Conservation (phyloP, 2,888 invertebrate species). For the Netelia fuscicornis region DNA sequence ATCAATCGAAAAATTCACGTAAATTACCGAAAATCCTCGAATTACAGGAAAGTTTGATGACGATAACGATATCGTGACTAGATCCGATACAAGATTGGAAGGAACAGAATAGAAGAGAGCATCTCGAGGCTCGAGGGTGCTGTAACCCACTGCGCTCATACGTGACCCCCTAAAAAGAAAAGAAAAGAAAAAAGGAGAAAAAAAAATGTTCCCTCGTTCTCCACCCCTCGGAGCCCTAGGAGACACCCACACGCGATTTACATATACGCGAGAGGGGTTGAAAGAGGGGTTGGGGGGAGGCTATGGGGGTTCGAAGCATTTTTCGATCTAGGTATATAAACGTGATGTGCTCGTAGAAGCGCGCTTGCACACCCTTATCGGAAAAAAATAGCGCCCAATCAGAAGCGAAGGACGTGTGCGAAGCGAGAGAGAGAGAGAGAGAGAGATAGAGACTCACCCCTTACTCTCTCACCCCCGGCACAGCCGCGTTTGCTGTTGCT, state of each 20-base stretch:
- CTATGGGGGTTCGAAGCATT: neutral
- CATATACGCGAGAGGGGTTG: constrained; percentile 12
- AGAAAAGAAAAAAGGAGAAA: constrained; percentile 18
- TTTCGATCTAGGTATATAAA: constrained; percentile 62
- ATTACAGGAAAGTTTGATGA: neutral
- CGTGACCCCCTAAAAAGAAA: constrained; percentile 39
- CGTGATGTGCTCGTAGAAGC: constrained; percentile 65
- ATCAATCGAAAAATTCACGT: too few relatives aligned
- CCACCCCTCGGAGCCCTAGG: constrained; percentile 28
- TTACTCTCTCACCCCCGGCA: constrained; percentile 48
- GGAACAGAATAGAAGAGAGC: constrained; percentile 7
- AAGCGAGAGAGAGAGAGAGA: constrained; percentile 60
- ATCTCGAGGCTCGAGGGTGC: constrained; percentile 31
- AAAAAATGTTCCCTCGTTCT: constrained; percentile 39
- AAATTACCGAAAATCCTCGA: constrained; percentile 5
- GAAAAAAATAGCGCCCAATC: constrained; percentile 82
- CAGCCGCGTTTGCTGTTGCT: constrained; percentile 56
- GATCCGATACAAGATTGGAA: constrained; percentile 28
- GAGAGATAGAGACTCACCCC: constrained; percentile 36
- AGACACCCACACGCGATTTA: constrained; percentile 59
- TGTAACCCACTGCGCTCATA: constrained; percentile 51
- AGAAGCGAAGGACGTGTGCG: constrained; percentile 79
- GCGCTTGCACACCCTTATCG: constrained; percentile 78
- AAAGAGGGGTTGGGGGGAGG: constrained; percentile 17
- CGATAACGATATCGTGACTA: constrained; percentile 2